Base-by-base conservation (phyloP, 2,888 invertebrate genomes). In the Himalopsyche japonica region DNA sequence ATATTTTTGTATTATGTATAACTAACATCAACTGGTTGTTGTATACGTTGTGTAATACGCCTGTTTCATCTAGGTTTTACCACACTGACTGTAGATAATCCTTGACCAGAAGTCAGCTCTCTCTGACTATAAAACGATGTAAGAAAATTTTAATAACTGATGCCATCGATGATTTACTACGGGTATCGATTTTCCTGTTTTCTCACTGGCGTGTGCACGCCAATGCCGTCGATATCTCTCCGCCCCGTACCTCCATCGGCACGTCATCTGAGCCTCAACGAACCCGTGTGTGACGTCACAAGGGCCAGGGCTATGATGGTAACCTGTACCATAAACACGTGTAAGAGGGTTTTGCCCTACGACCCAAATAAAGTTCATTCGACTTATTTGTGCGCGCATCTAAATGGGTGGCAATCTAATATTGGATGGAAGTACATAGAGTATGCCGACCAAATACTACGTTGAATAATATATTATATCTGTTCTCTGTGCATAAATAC, bases 321-420 rank as follows among this genome's bases (percentile, higher is more conserved):
- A 48, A 80, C 80, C 82, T 43, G 76, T 79, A 64, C 76, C 80
- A 49, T 79, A 78, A 85, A 87, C 87, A 86, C 86, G 87, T 57
- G 79, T 43, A 32, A 24, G 80, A 83, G 86, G 80, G 76, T 84
- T 84, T 87, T 86, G 87, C 86, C 87, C 87, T 85, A 77, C 85
- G 87, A 87, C 87, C 87, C 81, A 87, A 76, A 87, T 87, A 84
- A 47, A 82, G 85, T 84, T 87, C 87, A 78, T 87, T 87, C 86
- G 82, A 81, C 85, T 85, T 84, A 82, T 82, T 85, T 86, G 82
- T 84, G 83, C 79, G 83, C 83, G 80, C 80, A 83, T 84, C 82
- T 78, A 81, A 84, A 84, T 78, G 79, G 84, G 86, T 83, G 84
- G 84, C 83, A 83, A 83, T 83, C 83, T 83, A 80, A 83, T 83